Evolutionary conservation across 2,113 vertebrate genomes (phyloP).

Genomic region (Steatornis caripensis): DNA sequence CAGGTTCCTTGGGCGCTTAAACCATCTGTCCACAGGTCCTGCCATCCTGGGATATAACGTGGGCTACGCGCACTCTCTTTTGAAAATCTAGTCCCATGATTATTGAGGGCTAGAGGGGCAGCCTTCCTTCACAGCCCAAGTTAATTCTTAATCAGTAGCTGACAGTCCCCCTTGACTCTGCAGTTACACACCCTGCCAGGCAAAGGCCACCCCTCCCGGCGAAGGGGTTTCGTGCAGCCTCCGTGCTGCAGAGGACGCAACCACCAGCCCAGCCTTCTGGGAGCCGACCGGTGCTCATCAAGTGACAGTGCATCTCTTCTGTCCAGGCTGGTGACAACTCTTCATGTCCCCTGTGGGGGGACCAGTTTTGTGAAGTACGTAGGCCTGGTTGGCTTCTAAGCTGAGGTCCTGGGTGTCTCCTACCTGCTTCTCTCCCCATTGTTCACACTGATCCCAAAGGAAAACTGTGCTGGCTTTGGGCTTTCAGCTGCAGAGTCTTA

Average conservation of each 20-base stretch:
- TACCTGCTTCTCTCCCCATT: background rate
- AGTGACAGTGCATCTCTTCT: background rate
- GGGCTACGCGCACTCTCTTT: background rate
- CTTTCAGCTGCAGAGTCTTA: background rate
- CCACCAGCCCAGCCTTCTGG: background rate
- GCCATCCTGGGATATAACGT: background rate
- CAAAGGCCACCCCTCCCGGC: background rate
- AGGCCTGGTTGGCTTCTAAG: background rate
- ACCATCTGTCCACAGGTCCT: background rate
- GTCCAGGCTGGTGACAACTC: background rate
- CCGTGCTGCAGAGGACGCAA: accelerated
- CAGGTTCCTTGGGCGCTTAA: background rate
- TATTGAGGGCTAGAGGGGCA: background rate
- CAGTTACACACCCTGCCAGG: background rate
- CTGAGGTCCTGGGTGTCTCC: background rate
- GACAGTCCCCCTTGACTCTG: background rate
- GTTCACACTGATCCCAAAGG: background rate
- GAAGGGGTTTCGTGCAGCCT: background rate
- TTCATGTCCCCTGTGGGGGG: background rate
- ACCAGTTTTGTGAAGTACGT: accelerated
- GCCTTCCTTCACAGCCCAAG: background rate
- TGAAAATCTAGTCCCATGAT: background rate
- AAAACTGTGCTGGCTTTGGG: background rate
- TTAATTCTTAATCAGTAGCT: background rate
- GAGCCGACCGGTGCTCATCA: background rate